phyloP scores from a whole-genome alignment of 2,113 vertebrate species.

The Silurus glanis region DNA sequence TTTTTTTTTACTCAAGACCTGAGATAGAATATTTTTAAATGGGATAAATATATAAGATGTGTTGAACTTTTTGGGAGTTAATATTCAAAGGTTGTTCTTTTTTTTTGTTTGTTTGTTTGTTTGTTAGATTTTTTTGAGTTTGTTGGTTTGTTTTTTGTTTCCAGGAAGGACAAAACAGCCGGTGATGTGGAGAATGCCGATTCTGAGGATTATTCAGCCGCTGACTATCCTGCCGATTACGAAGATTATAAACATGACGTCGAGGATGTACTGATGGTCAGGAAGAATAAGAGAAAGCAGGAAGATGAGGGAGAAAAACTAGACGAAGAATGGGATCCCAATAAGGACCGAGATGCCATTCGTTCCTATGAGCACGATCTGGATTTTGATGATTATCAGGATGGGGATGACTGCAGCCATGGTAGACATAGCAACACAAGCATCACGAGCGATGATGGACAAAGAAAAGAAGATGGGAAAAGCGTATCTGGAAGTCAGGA shows the following conservation, averaged over 20 bases:
- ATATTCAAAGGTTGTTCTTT: neutral
- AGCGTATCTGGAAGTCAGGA: neutral
- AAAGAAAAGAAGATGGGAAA: slow-evolving; percentile 11
- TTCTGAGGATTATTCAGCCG: slow-evolving; percentile 36
- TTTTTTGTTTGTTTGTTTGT: too few species aligned
- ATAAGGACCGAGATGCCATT: slow-evolving; percentile 55
- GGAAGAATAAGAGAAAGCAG: neutral
- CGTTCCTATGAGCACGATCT: slow-evolving; percentile 56
- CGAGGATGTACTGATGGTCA: slow-evolving; percentile 23
- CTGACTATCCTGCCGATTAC: slow-evolving; percentile 55
- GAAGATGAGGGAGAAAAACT: slow-evolving; percentile 39
- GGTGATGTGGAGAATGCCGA: slow-evolving; percentile 11
- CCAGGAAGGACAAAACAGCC: slow-evolving; percentile 49
- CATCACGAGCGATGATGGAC: slow-evolving; percentile 6
- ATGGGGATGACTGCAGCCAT: neutral
- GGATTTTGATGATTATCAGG: slow-evolving; percentile 28
- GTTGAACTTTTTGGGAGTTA: neutral
- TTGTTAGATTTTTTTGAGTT: too few species aligned
- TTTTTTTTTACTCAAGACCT: neutral
- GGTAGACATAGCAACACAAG: slow-evolving; percentile 37
- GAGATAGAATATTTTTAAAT: neutral
- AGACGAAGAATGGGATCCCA: neutral
- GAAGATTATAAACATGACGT: slow-evolving; percentile 57
- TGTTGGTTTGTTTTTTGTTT: neutral
- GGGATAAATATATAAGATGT: neutral